phyloP scores from a whole-genome alignment of 2,888 invertebrate species.

The Caenorhabditis panamensis region DNA sequence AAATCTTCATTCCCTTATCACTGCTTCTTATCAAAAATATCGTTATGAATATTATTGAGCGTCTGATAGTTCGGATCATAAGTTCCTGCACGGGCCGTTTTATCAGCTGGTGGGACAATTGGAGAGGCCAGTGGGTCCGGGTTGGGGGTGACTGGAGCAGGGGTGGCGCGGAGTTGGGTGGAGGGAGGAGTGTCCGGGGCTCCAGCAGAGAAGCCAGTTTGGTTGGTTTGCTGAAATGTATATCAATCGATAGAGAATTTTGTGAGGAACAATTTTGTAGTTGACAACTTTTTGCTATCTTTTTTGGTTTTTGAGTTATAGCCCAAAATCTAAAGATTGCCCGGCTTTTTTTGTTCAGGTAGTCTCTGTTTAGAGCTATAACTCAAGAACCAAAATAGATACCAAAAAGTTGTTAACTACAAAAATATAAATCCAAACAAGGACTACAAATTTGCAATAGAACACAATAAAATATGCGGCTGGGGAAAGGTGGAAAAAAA shows the following conservation, averaged over 20 bases:
- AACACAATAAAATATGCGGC: conserved; percentile 48
- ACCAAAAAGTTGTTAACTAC: too few species aligned
- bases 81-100: conserved; percentile 19
- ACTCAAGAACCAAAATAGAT: too few species aligned
- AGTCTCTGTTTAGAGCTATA: conserved; percentile 42
- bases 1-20: neutral
- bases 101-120: conserved; percentile 29
- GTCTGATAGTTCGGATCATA: conserved; percentile 45
- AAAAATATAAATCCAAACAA: too few species aligned
- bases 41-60: conserved; percentile 39
- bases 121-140: conserved; percentile 12
- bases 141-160: neutral
- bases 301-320: neutral
- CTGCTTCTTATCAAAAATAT: conserved; percentile 37
- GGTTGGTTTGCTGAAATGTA: too few species aligned
- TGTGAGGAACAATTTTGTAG: conserved; percentile 15
- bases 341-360: conserved; percentile 34
- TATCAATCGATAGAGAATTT: too few species aligned
- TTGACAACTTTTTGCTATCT: conserved; percentile 23
- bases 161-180: neutral
- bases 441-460: too few species aligned
- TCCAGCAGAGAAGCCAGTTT: too few species aligned
- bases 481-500: conserved; percentile 49
- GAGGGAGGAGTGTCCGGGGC: too few species aligned
- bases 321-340: conserved; percentile 28